Base-by-base conservation (phyloP, 2,113 vertebrate genomes). In the Corynorhinus townsendii region DNA sequence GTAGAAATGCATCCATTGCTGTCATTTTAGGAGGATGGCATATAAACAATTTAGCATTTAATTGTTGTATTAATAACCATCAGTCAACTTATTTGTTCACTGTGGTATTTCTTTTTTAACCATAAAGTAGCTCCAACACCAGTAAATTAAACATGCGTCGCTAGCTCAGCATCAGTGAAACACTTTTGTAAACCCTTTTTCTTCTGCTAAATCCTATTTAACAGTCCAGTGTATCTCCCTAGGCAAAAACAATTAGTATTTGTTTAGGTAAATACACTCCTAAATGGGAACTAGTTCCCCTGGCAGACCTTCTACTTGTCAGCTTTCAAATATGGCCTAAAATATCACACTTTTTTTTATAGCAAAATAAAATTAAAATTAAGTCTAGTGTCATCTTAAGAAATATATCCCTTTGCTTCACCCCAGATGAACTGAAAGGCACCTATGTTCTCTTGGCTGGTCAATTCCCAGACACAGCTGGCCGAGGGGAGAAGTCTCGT, bases 131-230 rank as follows among this genome's bases (percentile, higher is more conserved):
- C 90, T 97, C 64, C 4, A 80, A 95, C 54, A 86, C 24, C 66
- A 95, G 24, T 79, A 89, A 85, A 96, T 69, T 81, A 96, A 84
- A 94, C 79, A 91, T 92, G 85, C 82, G 38, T 40, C 95, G 62
- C 71, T 35, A 97, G 86, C 71, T 96, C 86, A 90, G 87, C 11
- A 40, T 95, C 93, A 96, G 26, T 86, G 91, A 95, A 97, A 90
- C 59, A 95, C 17, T 95, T 76, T 95, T 17, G 19, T 96, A 0
- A 94, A 95, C 40, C 1, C 90, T 40, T 89, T 89, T 86, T 89
- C 64, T 95, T 68, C 77, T 26, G n/a, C 12, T 26, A 75, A 95
- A 91, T 96, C 73, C 89, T 95, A 26, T 96, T 97, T 79, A 84
- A 88, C 66, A 95, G 95, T 89, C n/a, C 12, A 38, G 19, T 96